Evolutionary conservation across 1,140 invertebrate species (phyloP).

Genomic region (Eueides isabella): DNA sequence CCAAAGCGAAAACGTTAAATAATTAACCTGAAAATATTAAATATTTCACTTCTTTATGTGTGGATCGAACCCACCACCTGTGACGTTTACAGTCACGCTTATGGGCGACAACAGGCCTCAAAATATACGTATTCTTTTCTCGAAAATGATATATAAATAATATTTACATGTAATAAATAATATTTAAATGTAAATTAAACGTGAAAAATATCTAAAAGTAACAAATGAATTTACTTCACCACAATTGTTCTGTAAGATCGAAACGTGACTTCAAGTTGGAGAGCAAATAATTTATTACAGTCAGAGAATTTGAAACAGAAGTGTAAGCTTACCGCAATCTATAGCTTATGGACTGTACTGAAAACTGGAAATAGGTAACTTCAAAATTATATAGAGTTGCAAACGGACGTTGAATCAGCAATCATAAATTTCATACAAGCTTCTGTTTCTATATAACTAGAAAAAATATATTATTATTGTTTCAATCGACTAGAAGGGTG

Average conservation of each 20-base stretch:
- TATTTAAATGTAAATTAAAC: too few species aligned
- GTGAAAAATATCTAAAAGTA: background rate
- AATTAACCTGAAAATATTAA: too few species aligned
- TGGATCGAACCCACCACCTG: too few species aligned
- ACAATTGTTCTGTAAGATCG: conserved; percentile 1
- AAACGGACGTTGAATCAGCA: background rate
- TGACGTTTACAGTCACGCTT: too few species aligned
- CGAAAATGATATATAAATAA: too few species aligned
- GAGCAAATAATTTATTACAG: conserved; percentile 6
- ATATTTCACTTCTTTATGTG: too few species aligned
- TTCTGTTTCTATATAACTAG: background rate
- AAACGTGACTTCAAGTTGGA: background rate
- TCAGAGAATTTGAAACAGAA: background rate
- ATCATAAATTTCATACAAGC: background rate
- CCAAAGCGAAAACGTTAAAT: too few species aligned
- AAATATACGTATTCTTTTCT: too few species aligned
- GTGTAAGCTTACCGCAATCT: background rate
- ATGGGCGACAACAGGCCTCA: too few species aligned
- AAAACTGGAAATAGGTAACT: background rate
- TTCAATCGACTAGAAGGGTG: too few species aligned
- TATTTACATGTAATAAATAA: too few species aligned
- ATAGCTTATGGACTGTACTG: background rate
- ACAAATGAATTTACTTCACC: background rate
- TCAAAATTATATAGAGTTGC: background rate
- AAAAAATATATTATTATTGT: too few species aligned